Evolutionary conservation across 2,888 invertebrate genomes (phyloP).

Genomic region (Macrostomum cliftonense): DNA sequence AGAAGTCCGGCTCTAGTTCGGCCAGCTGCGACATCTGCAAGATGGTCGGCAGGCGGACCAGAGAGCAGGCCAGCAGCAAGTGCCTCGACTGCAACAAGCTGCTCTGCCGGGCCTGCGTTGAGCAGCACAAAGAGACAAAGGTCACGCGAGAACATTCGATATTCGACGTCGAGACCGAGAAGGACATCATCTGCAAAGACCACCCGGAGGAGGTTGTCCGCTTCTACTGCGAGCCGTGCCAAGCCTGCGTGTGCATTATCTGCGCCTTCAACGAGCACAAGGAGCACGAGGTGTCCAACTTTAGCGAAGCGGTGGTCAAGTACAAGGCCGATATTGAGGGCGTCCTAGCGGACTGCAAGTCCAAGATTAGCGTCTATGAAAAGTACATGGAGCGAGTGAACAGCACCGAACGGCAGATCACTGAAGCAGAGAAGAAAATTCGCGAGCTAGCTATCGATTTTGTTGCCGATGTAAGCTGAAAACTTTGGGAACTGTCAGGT

Average conservation of each 20-base stretch:
- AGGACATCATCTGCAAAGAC: slow-evolving; percentile 37
- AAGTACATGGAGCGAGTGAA: background rate
- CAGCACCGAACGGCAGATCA: slow-evolving; percentile 22
- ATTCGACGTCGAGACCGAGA: slow-evolving; percentile 37
- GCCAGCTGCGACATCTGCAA: slow-evolving; percentile 38
- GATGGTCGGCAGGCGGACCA: slow-evolving; percentile 19
- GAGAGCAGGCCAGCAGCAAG: slow-evolving; percentile 28
- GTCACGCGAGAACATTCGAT: slow-evolving; percentile 35
- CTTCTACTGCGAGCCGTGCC: slow-evolving; percentile 35
- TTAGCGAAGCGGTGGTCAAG: slow-evolving; percentile 27
- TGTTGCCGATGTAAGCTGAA: slow-evolving; percentile 16
- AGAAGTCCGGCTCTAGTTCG: slow-evolving; percentile 3
- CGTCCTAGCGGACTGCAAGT: slow-evolving; percentile 3
- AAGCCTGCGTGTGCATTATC: slow-evolving; percentile 32
- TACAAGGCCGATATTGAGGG: slow-evolving; percentile 12
- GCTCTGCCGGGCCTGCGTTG: slow-evolving; percentile 33
- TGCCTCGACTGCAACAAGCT: slow-evolving; percentile 38
- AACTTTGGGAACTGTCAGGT: too few species aligned
- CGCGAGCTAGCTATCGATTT: slow-evolving; percentile 28
- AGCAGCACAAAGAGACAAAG: slow-evolving; percentile 32
- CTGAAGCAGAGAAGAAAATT: slow-evolving; percentile 27
- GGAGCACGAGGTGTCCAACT: slow-evolving; percentile 32
- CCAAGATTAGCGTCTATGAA: background rate
- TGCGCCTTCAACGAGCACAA: slow-evolving; percentile 33
- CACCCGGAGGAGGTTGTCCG: slow-evolving; percentile 33